Evolutionary conservation across 2,888 invertebrate genomes (phyloP).

Genomic region (Cecidostiba fungosa): DNA sequence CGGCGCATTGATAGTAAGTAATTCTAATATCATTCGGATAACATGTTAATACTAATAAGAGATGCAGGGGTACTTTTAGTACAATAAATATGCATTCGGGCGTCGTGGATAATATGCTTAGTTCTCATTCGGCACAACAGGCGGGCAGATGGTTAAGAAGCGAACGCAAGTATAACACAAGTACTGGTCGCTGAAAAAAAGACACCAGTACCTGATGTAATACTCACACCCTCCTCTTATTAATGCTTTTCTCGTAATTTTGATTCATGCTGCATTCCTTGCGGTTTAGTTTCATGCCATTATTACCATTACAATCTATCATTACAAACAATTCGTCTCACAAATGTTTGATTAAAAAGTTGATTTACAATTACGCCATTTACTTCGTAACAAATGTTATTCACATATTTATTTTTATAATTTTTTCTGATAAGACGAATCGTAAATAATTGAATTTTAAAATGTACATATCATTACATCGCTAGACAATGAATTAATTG

Average conservation of each 20-base stretch:
- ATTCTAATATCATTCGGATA: conserved; percentile 38
- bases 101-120: conserved; percentile 67
- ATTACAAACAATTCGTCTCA: neutral
- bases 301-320: conserved; percentile 22
- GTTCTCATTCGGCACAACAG: conserved; percentile 67
- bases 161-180: conserved; percentile 95
- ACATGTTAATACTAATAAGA: conserved; percentile 46
- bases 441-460: neutral
- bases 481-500: neutral
- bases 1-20: neutral
- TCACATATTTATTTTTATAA: neutral
- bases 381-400: no score
- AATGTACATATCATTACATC: neutral
- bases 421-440: neutral
- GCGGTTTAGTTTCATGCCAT: conserved; percentile 52
- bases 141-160: conserved; percentile 75
- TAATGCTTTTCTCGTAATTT: conserved; percentile 75
- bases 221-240: conserved; percentile 91
- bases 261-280: conserved; percentile 74
- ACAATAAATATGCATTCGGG: conserved; percentile 76
- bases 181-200: conserved; percentile 86
- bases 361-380: no score
- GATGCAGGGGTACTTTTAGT: conserved; percentile 46
- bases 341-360: no score
- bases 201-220: conserved; percentile 99